These are phyloP conservation scores for Myotis davidii DNA, from an alignment of 2,113 vertebrate genomes.

Conservation along the genomic window DNA sequence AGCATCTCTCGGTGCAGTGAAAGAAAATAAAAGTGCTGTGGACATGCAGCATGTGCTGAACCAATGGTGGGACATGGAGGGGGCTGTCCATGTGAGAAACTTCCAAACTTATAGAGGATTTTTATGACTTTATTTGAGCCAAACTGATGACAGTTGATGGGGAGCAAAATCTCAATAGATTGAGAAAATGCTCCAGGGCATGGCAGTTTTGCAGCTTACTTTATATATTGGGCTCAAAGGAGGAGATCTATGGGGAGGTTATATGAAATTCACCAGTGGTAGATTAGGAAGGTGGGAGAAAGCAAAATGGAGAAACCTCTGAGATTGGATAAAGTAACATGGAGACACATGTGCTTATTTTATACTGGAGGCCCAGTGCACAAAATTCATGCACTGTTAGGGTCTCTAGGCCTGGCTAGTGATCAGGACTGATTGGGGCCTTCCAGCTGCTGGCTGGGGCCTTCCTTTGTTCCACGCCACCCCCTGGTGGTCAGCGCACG, in stretches of 20 bases:
- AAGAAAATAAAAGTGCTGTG: background rate
- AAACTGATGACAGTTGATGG: background rate
- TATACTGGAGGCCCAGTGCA: no score
- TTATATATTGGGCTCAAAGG: background rate
- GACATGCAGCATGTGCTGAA: background rate
- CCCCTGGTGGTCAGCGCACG: no score
- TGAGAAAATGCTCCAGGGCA: background rate
- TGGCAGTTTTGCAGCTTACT: background rate
- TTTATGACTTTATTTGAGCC: background rate
- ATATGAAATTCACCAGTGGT: background rate
- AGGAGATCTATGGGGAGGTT: background rate
- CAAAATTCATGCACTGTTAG: no score
- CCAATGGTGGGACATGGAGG: background rate
- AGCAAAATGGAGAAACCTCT: background rate
- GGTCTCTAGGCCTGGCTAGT: no score
- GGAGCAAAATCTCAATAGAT: background rate
- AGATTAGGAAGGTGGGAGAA: background rate
- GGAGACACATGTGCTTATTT: background rate
- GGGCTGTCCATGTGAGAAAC: background rate
- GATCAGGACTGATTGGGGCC: no score
- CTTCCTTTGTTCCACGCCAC: no score
- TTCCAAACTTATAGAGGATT: background rate
- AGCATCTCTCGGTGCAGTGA: background rate
- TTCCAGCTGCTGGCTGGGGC: no score
- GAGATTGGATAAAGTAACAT: background rate